These are phyloP conservation scores for Haplochromis burtoni DNA, from an alignment of 2,113 vertebrate species.

Conservation along the genomic window DNA sequence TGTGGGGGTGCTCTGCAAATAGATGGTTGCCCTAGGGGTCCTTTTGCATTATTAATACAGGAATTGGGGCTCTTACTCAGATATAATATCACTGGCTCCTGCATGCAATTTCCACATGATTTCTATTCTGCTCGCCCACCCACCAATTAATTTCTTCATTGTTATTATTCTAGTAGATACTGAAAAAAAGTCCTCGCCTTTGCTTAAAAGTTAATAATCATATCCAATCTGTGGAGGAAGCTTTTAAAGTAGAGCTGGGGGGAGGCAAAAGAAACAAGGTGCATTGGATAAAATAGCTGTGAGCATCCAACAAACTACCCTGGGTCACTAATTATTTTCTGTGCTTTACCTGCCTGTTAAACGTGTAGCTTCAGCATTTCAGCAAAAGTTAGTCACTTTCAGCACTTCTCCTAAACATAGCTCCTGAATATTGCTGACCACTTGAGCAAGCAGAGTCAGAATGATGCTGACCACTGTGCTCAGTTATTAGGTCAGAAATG, in stretches of 20 bases:
- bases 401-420: not conserved
- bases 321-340: constrained; percentile 8
- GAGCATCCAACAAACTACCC: not conserved
- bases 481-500: not conserved
- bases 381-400: not conserved
- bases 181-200: not conserved
- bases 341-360: not conserved
- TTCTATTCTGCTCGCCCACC: constrained; percentile 44
- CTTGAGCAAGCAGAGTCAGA: not conserved
- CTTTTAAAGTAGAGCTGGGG: constrained; percentile 14
- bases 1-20: constrained; percentile 28
- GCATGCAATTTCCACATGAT: constrained; percentile 39
- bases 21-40: constrained; percentile 55
- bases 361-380: not conserved
- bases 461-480: not conserved
- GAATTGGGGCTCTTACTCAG: constrained; percentile 38
- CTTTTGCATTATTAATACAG: constrained; percentile 67
- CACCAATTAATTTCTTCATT: constrained; percentile 42
- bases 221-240: not conserved
- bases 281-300: not conserved
- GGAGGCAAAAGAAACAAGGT: not conserved
- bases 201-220: constrained; percentile 32
- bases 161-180: constrained; percentile 38
- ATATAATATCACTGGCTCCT: constrained; percentile 47
- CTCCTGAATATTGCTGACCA: not conserved